phyloP scores from a whole-genome alignment of 1,140 invertebrate genomes.

The Tetramorium alpestre region DNA sequence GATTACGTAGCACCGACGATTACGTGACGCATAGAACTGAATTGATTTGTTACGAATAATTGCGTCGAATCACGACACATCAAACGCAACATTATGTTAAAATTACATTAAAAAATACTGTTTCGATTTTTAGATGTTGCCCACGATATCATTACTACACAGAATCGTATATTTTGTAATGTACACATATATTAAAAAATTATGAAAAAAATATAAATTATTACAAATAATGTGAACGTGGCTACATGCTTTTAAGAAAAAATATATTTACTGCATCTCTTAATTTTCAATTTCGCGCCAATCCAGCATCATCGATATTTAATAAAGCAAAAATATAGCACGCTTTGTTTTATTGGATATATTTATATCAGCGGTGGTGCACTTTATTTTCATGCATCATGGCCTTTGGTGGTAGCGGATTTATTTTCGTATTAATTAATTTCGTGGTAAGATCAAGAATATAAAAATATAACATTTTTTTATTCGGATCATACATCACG shows the following conservation, averaged over 20 bases:
- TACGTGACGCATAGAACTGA: slow-evolving; percentile 10
- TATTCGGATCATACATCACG: neutral
- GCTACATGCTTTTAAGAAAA: neutral
- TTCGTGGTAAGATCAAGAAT: neutral
- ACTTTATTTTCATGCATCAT: neutral
- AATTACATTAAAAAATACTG: neutral
- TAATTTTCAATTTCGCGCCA: neutral
- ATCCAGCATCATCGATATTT: neutral
- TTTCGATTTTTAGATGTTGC: neutral
- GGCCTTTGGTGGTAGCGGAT: neutral
- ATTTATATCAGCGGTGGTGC: neutral
- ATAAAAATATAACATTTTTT: neutral
- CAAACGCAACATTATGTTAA: neutral
- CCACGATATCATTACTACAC: neutral
- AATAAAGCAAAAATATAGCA: neutral
- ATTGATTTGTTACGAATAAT: slow-evolving; percentile 35
- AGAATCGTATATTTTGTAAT: neutral
- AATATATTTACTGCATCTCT: neutral
- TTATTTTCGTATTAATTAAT: slow-evolving; percentile 22
- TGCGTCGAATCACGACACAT: neutral
- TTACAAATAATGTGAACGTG: neutral
- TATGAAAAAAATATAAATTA: neutral
- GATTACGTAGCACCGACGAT: neutral
- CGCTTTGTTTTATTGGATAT: neutral
- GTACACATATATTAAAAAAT: neutral